Evolutionary conservation across 1,140 invertebrate species (phyloP).

Genomic region (Procambarus virginalis): DNA sequence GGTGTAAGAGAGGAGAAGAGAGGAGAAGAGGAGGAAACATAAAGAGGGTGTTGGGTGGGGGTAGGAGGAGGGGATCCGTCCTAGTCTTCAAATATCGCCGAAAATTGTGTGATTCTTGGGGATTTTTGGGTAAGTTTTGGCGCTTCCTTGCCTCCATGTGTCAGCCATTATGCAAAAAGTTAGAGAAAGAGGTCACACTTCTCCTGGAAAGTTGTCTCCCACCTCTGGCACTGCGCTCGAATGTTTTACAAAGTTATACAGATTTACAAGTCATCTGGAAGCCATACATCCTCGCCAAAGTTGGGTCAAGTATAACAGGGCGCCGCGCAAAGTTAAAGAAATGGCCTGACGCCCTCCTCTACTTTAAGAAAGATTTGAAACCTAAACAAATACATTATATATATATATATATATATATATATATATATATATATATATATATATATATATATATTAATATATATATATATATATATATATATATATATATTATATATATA

Average conservation of each 20-base stretch:
- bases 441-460: too few species aligned
- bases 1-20: too few species aligned
- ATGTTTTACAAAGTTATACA: conserved; percentile 16
- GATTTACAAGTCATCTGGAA: conserved; percentile 32
- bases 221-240: background rate
- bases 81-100: too few species aligned
- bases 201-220: background rate
- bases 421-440: too few species aligned
- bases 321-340: conserved; percentile 3
- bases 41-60: background rate
- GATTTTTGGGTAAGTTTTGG: too few species aligned
- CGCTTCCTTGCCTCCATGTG: background rate
- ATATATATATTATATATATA: too few species aligned
- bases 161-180: background rate
- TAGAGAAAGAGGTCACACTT: background rate
- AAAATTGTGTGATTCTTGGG: too few species aligned
- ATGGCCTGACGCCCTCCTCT: background rate
- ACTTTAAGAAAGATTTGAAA: background rate
- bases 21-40: background rate
- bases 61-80: too few species aligned
- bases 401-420: too few species aligned
- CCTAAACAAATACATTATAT: too few species aligned
- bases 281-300: conserved; percentile 11
- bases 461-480: conserved; percentile 17
- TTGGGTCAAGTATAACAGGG: conserved; percentile 1